Evolutionary conservation across 2,888 invertebrate species (phyloP), one percentile per base, ranked within the genome.

Genomic region (Bembecia ichneumoniformis): DNA sequence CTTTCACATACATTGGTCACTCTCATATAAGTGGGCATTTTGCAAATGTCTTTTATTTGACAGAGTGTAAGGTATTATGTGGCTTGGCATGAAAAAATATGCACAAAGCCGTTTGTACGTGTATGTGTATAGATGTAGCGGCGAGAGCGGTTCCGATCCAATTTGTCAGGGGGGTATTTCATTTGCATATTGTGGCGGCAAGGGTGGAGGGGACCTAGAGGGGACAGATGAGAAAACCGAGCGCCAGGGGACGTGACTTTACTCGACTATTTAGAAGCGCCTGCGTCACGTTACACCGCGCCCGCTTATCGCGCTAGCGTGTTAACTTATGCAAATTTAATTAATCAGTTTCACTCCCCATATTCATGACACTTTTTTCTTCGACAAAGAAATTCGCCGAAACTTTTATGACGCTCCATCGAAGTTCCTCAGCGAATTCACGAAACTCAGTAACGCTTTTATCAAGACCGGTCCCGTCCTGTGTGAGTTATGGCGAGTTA

Each of bases 241-340:
- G 36, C 46, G 52, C 52, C 52, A 56, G 59, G 60, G 71, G 62
- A 81, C 82, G 82, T 81, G 83, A 80, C 82, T 80, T 58, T 62
- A 60, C 63, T 64, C 69, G 77, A 77, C 74, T 76, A 74, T 75
- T 77, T 71, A 68, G 71, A 71, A 60, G 63, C 63, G 59, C 59
- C 61, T 64, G 62, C 63, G 56, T 57, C 62, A 57, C 57, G 57
- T 58, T 56, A 55, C 54, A 57, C 51, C 49, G 55, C 64, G 66
- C 64, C 59, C 59, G 64, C 71, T 76, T 75, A 75, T 71, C 75
- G 66, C 64, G 64, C 66, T 73, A 61, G 71, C 82, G 74, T 77
- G 82, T 74, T 74, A 78, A 80, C 77, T 82, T 83, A 83, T 86
- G 83, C 77, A 80, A 83, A 84, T 82, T 82, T 79, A 82, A 83